These are phyloP conservation scores for Orthosia cruda DNA, from an alignment of 2,888 invertebrate species.

Conservation along the genomic window DNA sequence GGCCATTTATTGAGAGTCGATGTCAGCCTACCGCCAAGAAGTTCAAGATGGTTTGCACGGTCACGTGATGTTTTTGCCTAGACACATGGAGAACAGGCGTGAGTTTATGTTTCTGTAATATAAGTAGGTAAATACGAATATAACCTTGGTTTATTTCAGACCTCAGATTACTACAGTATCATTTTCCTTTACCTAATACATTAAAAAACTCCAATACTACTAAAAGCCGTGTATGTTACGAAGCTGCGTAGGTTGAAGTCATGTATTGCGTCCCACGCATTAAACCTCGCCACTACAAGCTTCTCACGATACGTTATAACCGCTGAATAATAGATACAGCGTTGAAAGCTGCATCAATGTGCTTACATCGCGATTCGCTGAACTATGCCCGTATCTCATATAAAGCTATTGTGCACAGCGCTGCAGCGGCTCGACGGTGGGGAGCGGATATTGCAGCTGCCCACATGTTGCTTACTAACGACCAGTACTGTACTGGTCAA, in stretches of 20 bases:
- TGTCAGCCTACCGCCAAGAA: too few species aligned
- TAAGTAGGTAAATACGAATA: too few species aligned
- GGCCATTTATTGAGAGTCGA: too few species aligned
- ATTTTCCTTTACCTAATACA: neutral
- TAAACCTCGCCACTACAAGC: conserved; percentile 19
- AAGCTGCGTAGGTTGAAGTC: neutral
- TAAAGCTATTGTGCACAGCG: conserved; percentile 60
- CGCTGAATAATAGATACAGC: conserved; percentile 16
- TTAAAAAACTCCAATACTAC: conserved; percentile 5
- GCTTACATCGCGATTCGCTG: conserved; percentile 54
- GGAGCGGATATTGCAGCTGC: conserved; percentile 55
- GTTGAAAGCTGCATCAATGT: conserved; percentile 43
- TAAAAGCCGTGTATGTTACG: neutral
- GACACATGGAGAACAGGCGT: too few species aligned
- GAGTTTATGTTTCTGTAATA: too few species aligned
- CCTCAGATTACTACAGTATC: neutral
- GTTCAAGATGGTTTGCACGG: too few species aligned
- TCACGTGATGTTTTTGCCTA: too few species aligned
- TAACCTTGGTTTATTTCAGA: neutral
- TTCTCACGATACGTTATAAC: conserved; percentile 16
- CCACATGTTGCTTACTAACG: conserved; percentile 65
- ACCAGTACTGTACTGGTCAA: conserved; percentile 27
- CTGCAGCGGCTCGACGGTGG: conserved; percentile 18
- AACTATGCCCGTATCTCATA: conserved; percentile 60
- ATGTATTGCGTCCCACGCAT: conserved; percentile 5